A percentile compares a stretch with the other conserved stretches of the same genome.
phyloP scores from a whole-genome alignment of 2,797 vertebrate species.

The Macropodus opercularis region DNA sequence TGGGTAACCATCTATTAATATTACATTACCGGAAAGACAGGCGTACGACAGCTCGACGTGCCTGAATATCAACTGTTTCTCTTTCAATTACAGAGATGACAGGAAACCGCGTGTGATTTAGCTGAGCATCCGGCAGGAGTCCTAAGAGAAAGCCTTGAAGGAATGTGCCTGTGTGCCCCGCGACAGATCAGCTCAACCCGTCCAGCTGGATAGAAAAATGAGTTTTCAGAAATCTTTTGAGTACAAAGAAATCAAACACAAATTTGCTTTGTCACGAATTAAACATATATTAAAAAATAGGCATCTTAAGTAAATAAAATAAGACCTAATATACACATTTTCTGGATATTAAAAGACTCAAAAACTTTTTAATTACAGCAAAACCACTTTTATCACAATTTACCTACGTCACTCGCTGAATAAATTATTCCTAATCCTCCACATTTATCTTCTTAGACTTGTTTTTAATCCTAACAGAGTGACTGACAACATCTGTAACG shows the following conservation, averaged over 20 bases:
- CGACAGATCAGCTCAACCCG: slow-evolving; percentile 23
- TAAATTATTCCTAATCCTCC: no score
- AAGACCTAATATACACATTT: background rate
- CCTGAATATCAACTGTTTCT: slow-evolving; percentile 64
- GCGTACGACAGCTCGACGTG: slow-evolving; percentile 62
- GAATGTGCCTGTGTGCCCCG: slow-evolving; percentile 19
- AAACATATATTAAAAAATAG: background rate
- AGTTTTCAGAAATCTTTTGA: slow-evolving; percentile 20
- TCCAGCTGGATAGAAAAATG: slow-evolving; percentile 18
- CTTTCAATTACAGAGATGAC: slow-evolving; percentile 71
- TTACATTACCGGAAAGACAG: slow-evolving; percentile 63
- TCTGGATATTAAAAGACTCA: no score
- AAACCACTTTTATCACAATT: no score
- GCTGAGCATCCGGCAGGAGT: slow-evolving; percentile 39
- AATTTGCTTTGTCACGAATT: slow-evolving; percentile 7
- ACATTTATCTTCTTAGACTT: slow-evolving; percentile 27
- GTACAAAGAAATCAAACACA: slow-evolving; percentile 16
- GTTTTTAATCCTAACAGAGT: background rate
- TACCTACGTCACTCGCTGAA: no score
- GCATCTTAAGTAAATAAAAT: slow-evolving; percentile 1
- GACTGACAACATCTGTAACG: background rate
- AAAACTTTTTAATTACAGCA: no score
- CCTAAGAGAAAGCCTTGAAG: slow-evolving; percentile 42
- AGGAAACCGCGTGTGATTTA: slow-evolving; percentile 54
- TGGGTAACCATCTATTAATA: slow-evolving; percentile 63